These are phyloP conservation scores for Cryptotis parvus DNA, from an alignment of 2,113 vertebrate genomes.

Conservation along the genomic window DNA sequence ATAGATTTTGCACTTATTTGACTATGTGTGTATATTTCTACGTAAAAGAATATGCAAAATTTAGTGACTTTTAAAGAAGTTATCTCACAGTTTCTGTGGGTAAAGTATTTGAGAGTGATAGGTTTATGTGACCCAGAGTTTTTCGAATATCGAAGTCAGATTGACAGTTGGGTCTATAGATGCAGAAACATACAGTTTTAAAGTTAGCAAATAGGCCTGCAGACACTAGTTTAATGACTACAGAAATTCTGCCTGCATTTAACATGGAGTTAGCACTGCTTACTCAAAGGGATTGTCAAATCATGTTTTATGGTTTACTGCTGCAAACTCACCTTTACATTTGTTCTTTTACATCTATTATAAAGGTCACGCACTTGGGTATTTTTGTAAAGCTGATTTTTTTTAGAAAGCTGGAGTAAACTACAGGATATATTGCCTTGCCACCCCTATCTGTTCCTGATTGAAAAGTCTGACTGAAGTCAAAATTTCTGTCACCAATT, in stretches of 20 bases:
- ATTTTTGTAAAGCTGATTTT: conserved; percentile 23
- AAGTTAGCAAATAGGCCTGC: no score
- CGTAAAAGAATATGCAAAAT: background rate
- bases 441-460: background rate
- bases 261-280: conserved; percentile 12
- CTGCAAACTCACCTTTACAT: conserved; percentile 16
- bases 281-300: background rate
- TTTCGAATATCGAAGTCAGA: background rate
- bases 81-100: background rate
- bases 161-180: conserved; percentile 31
- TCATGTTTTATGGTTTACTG: background rate
- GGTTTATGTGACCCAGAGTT: background rate
- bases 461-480: background rate
- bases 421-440: background rate
- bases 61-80: background rate
- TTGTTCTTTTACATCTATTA: background rate
- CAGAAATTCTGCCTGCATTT: conserved; percentile 10
- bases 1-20: background rate
- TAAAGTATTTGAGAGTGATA: background rate
- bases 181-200: no score
- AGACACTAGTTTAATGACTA: conserved; percentile 54
- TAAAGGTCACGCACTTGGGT: background rate
- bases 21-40: background rate
- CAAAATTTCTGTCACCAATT: no score
- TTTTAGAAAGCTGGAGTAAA: background rate